Conservation (phyloP, 2,113 vertebrate genomes). For the Micromys minutus region DNA sequence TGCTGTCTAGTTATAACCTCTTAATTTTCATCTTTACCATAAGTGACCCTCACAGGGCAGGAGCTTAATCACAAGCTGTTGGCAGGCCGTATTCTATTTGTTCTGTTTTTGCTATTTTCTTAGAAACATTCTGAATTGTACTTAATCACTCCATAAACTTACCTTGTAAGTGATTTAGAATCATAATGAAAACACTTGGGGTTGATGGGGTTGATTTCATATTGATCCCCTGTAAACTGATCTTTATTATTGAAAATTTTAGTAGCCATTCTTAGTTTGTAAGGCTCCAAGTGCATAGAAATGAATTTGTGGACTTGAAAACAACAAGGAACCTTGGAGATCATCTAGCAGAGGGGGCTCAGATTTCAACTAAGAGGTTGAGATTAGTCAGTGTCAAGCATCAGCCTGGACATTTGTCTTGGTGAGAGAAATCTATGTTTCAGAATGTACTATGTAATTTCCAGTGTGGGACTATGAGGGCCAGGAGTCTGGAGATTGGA, state of each 20-base stretch:
- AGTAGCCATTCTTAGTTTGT: conserved; percentile 45
- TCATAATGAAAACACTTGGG: conserved; percentile 21
- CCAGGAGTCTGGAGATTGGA: not conserved
- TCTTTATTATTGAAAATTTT: conserved; percentile 55
- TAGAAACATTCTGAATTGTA: conserved; percentile 57
- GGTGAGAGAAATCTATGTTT: conserved; percentile 48
- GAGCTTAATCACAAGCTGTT: conserved; percentile 65
- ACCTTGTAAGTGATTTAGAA: conserved; percentile 56
- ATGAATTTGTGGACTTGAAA: conserved; percentile 46
- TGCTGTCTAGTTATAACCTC: conserved; percentile 65
- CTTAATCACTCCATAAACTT: conserved; percentile 34
- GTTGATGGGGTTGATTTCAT: conserved; percentile 17
- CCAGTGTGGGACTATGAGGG: not conserved
- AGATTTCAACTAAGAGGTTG: conserved; percentile 47
- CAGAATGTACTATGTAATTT: conserved; percentile 24
- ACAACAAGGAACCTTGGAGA: not conserved
- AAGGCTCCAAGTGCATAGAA: conserved; percentile 41
- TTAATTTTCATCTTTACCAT: conserved; percentile 61
- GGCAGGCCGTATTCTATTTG: conserved; percentile 48
- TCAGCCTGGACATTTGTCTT: conserved; percentile 45
- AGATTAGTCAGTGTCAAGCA: conserved; percentile 28
- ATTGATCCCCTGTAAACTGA: conserved; percentile 25
- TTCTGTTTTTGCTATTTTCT: conserved; percentile 61
- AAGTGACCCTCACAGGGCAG: conserved; percentile 60
- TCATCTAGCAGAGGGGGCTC: conserved; percentile 33